phyloP scores from a whole-genome alignment of 2,797 vertebrate species.

The Micromesistius poutassou region DNA sequence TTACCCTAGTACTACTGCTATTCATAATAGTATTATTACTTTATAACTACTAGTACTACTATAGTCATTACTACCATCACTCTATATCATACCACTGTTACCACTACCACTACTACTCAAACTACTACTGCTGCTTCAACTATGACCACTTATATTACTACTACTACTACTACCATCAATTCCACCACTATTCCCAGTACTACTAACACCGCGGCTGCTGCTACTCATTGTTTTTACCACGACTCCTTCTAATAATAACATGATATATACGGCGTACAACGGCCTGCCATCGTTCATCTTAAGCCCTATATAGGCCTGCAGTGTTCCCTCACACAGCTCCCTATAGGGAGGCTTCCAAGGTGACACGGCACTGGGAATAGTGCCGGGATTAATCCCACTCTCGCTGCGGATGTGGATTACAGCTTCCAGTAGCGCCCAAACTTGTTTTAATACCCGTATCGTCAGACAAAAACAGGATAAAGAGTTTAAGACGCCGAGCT shows the following conservation, averaged over 20 bases:
- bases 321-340: constrained; percentile 59
- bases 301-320: not conserved
- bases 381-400: constrained; percentile 69
- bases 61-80: not conserved
- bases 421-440: constrained; percentile 66
- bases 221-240: not conserved
- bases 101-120: no score
- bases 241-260: not conserved
- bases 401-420: constrained; percentile 70
- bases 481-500: constrained; percentile 63
- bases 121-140: no score
- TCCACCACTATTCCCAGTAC: not conserved
- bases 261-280: not conserved
- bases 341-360: constrained; percentile 58
- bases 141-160: not conserved
- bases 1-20: constrained; percentile 50
- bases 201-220: not conserved
- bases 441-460: constrained; percentile 75
- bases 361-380: constrained; percentile 58
- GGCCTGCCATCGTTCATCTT: not conserved
- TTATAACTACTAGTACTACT: not conserved
- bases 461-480: constrained; percentile 72
- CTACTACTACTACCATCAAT: not conserved
- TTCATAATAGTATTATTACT: constrained; percentile 18
- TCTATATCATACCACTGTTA: no score